phyloP scores from a whole-genome alignment of 2,797 vertebrate genomes.

The Gymnothorax reevesii region DNA sequence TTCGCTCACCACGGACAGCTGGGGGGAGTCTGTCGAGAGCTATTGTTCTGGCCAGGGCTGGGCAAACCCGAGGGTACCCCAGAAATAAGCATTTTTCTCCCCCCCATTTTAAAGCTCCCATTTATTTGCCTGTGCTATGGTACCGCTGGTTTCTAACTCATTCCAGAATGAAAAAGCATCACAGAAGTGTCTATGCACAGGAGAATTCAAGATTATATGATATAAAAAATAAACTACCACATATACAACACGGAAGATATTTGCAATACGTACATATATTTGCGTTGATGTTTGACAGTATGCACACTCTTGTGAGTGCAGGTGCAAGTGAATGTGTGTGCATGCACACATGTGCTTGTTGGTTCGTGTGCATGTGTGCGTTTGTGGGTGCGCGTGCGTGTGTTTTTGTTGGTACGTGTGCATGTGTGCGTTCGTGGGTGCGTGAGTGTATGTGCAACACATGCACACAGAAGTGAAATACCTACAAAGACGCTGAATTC shows the following conservation, averaged over 20 bases:
- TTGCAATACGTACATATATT: no score
- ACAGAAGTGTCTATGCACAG: neutral
- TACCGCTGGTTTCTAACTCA: neutral
- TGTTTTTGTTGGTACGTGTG: neutral
- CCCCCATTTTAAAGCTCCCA: neutral
- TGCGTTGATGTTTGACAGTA: neutral
- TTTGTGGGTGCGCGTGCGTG: neutral
- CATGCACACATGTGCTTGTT: neutral
- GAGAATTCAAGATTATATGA: neutral
- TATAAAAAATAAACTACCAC: neutral
- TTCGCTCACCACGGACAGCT: neutral
- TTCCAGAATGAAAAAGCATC: conserved; percentile 16
- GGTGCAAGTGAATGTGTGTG: neutral
- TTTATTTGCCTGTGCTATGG: conserved; percentile 15
- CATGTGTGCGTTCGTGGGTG: neutral
- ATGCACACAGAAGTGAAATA: neutral
- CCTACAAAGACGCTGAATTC: neutral
- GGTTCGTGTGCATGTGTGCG: neutral
- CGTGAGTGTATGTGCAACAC: neutral
- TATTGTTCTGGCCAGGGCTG: neutral
- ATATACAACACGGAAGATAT: no score
- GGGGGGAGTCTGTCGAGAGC: neutral
- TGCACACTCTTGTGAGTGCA: neutral
- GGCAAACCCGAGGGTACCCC: neutral
- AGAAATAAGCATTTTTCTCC: neutral